Base-by-base conservation (phyloP, 2,797 vertebrate species). In the Sebastes reedi region DNA sequence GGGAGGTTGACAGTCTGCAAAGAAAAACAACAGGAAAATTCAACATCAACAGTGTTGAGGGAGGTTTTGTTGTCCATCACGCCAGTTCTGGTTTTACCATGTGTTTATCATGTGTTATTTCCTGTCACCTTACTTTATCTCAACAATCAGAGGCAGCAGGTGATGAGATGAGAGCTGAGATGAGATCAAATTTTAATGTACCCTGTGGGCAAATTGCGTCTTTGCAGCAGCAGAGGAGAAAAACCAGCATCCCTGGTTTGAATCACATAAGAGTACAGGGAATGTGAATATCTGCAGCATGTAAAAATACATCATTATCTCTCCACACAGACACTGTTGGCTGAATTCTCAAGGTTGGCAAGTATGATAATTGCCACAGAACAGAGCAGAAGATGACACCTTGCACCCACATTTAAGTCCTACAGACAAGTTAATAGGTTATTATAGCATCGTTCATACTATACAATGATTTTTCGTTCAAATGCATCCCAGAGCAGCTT, bases 111-210 rank as follows among this genome's bases (percentile, higher is more conserved):
- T 25, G 27, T 61, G 62, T 78, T 69, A 24, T 75, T 79, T 77
- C 71, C 75, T 68, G 52, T 74, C 67, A 70, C 68, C 29, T 77
- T 56, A 29, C 67, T 82, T 74, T 62, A 81, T 67, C 65, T 30
- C 36, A 74, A 56, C 76, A 66, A 69, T 87, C 56, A 72, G 73
- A 75, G 68, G 72, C 86, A 87, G 84, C 74, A 87, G 85, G 81
- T 87, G 88, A 88, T 62, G 81, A 75, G 77, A 73, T 50, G 75
- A 77, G 75, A 72, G 83, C 59, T 82, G 71, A 85, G 82, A 88
- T 79, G 27, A 80, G 79, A 91, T 90, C 72, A 88, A 85, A 88
- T 83, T 82, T 86, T 76, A 89, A 91, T 88, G 78, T 84, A 67
- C 71, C 83, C 83, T 82, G 60, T 76, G 86, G 84, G 84, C 70